Percentiles rank a stretch among this genome's conserved stretches.
Conservation (phyloP, 2,113 vertebrate species). For the Microtus ochrogaster region DNA sequence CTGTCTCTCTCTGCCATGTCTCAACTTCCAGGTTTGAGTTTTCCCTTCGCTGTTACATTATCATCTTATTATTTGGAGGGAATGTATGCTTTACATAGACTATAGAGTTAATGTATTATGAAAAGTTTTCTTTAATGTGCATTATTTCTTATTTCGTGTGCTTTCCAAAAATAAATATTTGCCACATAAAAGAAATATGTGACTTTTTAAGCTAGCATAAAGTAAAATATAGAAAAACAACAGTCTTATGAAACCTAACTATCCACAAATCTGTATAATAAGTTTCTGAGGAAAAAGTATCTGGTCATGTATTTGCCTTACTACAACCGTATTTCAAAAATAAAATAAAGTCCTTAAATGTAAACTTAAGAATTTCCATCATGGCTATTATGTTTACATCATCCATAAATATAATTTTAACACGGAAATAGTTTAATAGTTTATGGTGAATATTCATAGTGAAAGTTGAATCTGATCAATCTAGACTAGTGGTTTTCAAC, state of each 20-base stretch:
- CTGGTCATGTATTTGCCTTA: neutral
- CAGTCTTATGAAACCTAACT: neutral
- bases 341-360: neutral
- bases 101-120: neutral
- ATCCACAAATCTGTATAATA: neutral
- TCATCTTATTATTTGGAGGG: neutral
- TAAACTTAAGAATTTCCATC: neutral
- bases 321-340: conserved; percentile 19
- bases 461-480: neutral
- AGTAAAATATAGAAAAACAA: conserved; percentile 26
- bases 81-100: neutral
- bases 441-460: neutral
- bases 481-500: neutral
- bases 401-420: conserved; percentile 12
- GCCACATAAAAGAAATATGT: neutral
- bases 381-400: neutral
- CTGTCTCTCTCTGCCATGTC: neutral
- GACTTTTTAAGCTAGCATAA: neutral
- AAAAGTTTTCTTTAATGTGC: neutral
- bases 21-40: neutral
- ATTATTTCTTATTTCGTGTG: conserved; percentile 5
- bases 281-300: neutral
- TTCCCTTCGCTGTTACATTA: neutral
- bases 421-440: neutral
- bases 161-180: neutral